These are phyloP conservation scores for Carterocephalus palaemon DNA, from an alignment of 2,888 invertebrate species.

Conservation along the genomic window DNA sequence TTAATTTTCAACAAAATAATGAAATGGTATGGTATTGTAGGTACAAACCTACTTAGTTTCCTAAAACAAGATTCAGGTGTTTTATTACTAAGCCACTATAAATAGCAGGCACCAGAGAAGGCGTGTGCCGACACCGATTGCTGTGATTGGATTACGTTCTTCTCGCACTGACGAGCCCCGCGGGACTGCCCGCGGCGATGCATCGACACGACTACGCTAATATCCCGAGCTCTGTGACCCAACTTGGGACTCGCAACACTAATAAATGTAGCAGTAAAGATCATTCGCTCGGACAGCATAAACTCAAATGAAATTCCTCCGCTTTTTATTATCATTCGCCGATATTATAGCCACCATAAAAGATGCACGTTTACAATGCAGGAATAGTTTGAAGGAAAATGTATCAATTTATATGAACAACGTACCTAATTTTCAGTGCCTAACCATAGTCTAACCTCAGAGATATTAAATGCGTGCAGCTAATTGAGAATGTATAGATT, in stretches of 20 bases:
- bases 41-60: too few relatives aligned
- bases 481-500: constrained; percentile 20
- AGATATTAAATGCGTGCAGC: constrained; percentile 13
- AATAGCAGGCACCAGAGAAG: constrained; percentile 43
- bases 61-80: constrained; percentile 12
- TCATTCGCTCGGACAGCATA: constrained; percentile 43
- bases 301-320: constrained; percentile 43
- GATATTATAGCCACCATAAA: constrained; percentile 32
- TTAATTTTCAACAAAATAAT: too few relatives aligned
- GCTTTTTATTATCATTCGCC: constrained; percentile 40
- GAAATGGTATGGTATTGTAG: too few relatives aligned
- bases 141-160: constrained; percentile 83
- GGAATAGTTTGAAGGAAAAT: not conserved
- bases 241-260: constrained; percentile 52
- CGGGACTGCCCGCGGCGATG: constrained; percentile 70
- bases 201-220: constrained; percentile 57
- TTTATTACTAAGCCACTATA: constrained; percentile 1
- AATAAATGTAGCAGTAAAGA: constrained; percentile 52
- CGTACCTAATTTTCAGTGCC: too few relatives aligned
- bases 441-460: too few relatives aligned
- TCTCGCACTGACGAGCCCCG: constrained; percentile 80
- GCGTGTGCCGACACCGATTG: constrained; percentile 56
- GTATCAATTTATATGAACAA: too few relatives aligned
- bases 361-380: constrained; percentile 21
- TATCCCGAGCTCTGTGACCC: constrained; percentile 42